Conservation (phyloP, 1,140 invertebrate genomes). For the Venturia canescens region DNA sequence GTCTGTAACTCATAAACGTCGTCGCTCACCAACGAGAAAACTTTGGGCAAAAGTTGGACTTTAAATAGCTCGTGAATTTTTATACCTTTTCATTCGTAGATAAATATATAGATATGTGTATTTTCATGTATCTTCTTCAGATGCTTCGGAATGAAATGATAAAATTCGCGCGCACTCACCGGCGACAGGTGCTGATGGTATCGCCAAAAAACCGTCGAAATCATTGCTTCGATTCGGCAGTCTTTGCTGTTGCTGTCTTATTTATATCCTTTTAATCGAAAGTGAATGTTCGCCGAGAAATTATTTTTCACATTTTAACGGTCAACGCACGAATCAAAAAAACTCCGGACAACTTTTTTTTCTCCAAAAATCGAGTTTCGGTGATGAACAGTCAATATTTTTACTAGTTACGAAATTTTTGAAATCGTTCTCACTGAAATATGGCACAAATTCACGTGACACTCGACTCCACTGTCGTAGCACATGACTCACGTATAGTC, state of each 20-base stretch:
- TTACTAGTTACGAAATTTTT: background rate
- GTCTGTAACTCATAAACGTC: background rate
- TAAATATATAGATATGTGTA: no score
- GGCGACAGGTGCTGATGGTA: slow-evolving; percentile 31
- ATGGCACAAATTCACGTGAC: background rate
- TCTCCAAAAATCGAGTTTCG: background rate
- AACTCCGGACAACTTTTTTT: background rate
- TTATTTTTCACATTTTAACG: background rate
- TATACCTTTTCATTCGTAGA: background rate
- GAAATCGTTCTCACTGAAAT: background rate
- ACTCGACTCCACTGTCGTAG: background rate
- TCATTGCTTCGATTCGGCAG: background rate
- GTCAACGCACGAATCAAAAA: background rate
- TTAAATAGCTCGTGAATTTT: slow-evolving; percentile 11
- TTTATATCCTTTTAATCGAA: background rate
- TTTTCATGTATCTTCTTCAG: no score
- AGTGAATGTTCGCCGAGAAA: background rate
- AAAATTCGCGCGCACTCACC: slow-evolving; percentile 29
- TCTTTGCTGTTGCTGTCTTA: background rate
- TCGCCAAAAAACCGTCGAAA: slow-evolving; percentile 37
- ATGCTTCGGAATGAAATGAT: background rate
- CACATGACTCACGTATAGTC: background rate
- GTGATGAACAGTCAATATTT: background rate
- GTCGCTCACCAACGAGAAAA: no score
- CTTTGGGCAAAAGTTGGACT: background rate